Evolutionary conservation across 2,797 vertebrate genomes (phyloP).

Genomic region (Anniella stebbinsi): DNA sequence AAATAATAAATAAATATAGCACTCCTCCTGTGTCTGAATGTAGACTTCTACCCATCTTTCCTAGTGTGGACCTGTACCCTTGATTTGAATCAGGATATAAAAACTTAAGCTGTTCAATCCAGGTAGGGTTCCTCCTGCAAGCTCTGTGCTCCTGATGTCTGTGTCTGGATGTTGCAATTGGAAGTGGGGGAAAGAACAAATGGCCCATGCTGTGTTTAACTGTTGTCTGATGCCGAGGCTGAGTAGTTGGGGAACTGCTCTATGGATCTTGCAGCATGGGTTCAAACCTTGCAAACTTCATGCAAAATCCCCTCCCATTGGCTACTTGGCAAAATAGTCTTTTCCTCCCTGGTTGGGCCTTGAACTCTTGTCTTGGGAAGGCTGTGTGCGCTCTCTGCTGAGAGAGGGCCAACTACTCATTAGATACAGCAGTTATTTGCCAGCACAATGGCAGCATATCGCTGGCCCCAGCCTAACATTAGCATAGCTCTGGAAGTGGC

Average conservation of each 20-base stretch:
- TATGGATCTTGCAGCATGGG: background rate
- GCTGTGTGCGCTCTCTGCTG: no score
- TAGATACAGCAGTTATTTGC: no score
- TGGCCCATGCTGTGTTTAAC: background rate
- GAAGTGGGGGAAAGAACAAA: background rate
- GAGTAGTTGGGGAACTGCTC: background rate
- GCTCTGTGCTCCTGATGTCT: background rate
- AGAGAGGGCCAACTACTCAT: no score
- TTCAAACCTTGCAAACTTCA: background rate
- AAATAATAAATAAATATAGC: no score
- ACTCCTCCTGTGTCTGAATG: no score
- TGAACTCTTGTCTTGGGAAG: no score
- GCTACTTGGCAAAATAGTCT: no score
- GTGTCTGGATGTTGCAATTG: background rate
- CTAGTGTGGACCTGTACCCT: background rate
- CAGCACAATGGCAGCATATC: no score
- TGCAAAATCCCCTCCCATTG: no score
- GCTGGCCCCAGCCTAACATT: no score
- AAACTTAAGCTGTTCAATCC: background rate
- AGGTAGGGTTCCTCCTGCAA: background rate
- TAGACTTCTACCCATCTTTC: background rate
- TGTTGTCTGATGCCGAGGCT: background rate
- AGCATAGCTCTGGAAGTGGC: slow-evolving; percentile 1
- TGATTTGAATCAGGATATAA: background rate
- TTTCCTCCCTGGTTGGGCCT: no score